Percentiles rank a stretch among this genome's conserved stretches.
Conservation (phyloP, 2,113 vertebrate genomes). For the Brachypteracias leptosomus region DNA sequence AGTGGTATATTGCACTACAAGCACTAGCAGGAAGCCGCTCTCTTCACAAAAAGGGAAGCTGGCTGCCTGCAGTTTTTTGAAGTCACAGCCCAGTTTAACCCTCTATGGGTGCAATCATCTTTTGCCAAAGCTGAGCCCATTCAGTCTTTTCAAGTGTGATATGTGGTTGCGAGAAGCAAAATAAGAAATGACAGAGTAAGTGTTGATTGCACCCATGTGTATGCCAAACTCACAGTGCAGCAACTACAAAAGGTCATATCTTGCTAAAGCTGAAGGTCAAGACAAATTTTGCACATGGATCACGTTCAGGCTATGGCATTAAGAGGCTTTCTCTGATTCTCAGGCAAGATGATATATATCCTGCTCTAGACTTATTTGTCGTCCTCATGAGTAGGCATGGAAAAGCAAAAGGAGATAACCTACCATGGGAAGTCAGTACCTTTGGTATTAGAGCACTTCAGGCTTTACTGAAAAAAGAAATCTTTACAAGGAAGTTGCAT, state of each 20-base stretch:
- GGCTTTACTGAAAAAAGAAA: background rate
- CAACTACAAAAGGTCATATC: background rate
- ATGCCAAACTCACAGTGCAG: background rate
- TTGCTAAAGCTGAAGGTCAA: background rate
- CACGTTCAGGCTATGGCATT: background rate
- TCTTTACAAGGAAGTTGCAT: background rate
- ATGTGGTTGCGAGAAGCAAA: rapidly evolving
- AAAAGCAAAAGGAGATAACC: background rate
- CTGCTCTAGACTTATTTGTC: background rate
- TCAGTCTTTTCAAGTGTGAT: background rate
- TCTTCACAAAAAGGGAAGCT: conserved; percentile 14
- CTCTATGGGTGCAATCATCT: background rate
- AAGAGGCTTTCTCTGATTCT: background rate
- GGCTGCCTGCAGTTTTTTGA: background rate
- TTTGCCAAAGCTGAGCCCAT: background rate
- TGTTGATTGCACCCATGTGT: background rate
- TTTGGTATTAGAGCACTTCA: background rate
- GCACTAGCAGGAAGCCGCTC: conserved; percentile 5
- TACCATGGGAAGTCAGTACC: background rate
- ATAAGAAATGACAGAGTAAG: background rate
- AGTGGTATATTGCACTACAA: background rate
- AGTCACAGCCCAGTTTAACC: background rate
- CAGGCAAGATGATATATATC: background rate
- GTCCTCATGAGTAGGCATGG: background rate
- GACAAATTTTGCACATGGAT: background rate